A percentile compares a stretch with the other conserved stretches of the same genome.
These are phyloP conservation scores for Hypomecis punctinalis DNA, from an alignment of 2,888 invertebrate species.

Conservation along the genomic window DNA sequence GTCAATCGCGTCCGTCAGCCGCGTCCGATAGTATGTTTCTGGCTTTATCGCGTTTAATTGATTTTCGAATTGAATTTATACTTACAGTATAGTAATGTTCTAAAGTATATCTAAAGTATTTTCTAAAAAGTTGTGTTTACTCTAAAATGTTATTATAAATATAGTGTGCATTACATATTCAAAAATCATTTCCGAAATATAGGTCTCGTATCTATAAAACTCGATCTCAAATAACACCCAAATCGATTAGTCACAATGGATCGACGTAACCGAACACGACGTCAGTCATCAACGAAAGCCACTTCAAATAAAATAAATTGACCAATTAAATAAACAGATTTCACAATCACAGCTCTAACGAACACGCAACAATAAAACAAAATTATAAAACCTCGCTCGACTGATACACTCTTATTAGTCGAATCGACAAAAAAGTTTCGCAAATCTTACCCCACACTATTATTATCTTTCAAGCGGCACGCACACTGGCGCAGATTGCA, in stretches of 20 bases:
- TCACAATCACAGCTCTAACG: conserved; percentile 50
- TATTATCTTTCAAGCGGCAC: conserved; percentile 66
- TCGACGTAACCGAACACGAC: conserved; percentile 28
- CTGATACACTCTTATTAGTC: conserved; percentile 53
- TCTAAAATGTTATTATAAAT: too few relatives aligned
- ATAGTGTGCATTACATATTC: too few relatives aligned
- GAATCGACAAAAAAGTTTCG: conserved; percentile 69
- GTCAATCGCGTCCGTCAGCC: too few relatives aligned
- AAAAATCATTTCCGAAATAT: background rate
- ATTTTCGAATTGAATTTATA: too few relatives aligned
- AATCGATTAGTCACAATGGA: conserved; percentile 27
- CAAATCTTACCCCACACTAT: conserved; percentile 74
- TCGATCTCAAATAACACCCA: conserved; percentile 13
- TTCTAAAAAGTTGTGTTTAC: too few relatives aligned
- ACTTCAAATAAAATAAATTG: conserved; percentile 31
- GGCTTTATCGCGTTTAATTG: too few relatives aligned
- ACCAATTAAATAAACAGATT: conserved; percentile 41
- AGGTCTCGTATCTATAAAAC: background rate
- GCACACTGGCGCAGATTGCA: conserved; percentile 63
- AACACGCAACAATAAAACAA: conserved; percentile 55
- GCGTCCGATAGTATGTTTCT: too few relatives aligned
- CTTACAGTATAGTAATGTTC: too few relatives aligned
- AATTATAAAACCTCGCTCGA: conserved; percentile 44
- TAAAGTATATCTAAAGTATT: too few relatives aligned
- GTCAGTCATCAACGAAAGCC: conserved; percentile 31